Percentiles rank a stretch among this genome's conserved stretches.
Evolutionary conservation across 23 tunicate species (phyloP).

Genomic region (Ascidia mentula): DNA sequence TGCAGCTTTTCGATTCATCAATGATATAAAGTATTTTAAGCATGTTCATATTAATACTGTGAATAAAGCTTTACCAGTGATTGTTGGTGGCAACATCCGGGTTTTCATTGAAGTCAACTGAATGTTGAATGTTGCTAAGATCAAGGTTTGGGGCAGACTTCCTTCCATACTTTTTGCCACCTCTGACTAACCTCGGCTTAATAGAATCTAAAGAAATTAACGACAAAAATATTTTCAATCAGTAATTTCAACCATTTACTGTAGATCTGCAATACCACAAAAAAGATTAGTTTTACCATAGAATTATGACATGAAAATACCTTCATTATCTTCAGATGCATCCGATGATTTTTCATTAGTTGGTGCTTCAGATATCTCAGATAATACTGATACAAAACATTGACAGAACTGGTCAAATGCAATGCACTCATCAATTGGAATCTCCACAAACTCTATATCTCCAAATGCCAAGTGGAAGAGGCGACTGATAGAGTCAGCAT

Average conservation of each 20-base stretch:
- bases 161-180: constrained; percentile 40
- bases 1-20: too few species aligned
- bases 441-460: neutral
- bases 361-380: constrained; percentile 15
- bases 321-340: constrained; percentile 1
- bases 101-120: neutral
- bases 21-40: too few species aligned
- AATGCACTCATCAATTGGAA: neutral
- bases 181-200: constrained; percentile 30
- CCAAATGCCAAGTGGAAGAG: constrained; percentile 16
- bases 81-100: neutral
- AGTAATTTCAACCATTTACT: too few species aligned
- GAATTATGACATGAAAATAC: too few species aligned
- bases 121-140: neutral
- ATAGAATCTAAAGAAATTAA: neutral
- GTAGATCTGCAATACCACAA: too few species aligned
- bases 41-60: too few species aligned
- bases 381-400: constrained; percentile 36
- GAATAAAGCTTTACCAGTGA: neutral
- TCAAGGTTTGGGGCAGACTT: constrained; percentile 13
- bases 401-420: constrained; percentile 29
- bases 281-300: too few species aligned
- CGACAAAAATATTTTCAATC: too few species aligned
- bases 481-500: constrained; percentile 14
- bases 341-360: neutral